Base-by-base conservation (phyloP, 2,888 invertebrate species). In the Psococerastis gibbosa region DNA sequence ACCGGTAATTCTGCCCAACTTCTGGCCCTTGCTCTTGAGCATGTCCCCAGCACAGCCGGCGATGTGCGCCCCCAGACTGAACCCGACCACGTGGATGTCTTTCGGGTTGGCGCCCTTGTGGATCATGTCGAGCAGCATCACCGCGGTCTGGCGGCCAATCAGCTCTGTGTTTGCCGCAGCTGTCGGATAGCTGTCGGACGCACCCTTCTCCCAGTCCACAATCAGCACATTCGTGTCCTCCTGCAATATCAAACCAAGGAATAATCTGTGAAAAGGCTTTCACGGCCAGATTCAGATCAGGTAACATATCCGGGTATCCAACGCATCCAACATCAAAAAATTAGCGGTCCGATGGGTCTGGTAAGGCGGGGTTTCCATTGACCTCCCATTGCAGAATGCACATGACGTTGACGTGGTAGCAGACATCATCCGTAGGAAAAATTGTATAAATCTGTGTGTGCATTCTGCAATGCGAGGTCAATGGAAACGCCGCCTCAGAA, bases 131-230 rank as follows among this genome's bases (percentile, higher is more conserved):
- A 64, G 49, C 2, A 72, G 54, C n/a, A 71, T 55, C 6, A 71
- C 57, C 2, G 68, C 70, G 41, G 71, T 55, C 55, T 71, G 55
- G 32, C 71, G 60, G 9, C 71, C 73, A 1, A 70, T 69, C 2
- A 72, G 55, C 55, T 73, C 71, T 0, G 70, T 70, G 50, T 73
- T 73, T 1, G 71, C 70, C 2, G 71, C 72, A 0, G 72, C 71
- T 11, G 59, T 55, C 4, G 65, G 56, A 51, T 73, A 73, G 11
- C 65, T 63, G 1, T 68, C 67, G 48, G 59, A 58, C 0, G 73
- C 71, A 2, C 71, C 71, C 45, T 60, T 60, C 20, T 66, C 63
- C 73, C 73, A 73, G 50, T 73, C 71, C 47, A 70, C 57, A 3
- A 69, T 50, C 13, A 72, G 55, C 22, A 71, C 61, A 50, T 71